Conservation (phyloP, 1,140 invertebrate genomes). For the Propsilocerus akamusi region DNA sequence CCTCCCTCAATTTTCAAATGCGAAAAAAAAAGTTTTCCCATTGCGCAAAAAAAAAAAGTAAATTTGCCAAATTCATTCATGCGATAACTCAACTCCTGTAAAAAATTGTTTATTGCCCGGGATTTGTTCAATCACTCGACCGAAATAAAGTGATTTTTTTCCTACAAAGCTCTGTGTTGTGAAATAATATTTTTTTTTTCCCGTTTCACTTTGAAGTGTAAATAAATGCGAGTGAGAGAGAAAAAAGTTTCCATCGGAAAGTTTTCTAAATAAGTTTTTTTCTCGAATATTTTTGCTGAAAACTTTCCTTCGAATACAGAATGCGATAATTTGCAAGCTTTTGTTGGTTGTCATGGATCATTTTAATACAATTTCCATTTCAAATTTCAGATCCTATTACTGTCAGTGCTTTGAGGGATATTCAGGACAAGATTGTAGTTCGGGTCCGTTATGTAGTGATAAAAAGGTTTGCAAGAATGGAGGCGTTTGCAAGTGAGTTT, state of each 20-base stretch:
- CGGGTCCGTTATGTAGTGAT: slow-evolving; percentile 47
- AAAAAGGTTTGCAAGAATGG: slow-evolving; percentile 51
- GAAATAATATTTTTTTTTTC: no score
- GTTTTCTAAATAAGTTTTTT: slow-evolving; percentile 11
- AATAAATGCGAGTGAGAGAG: no score
- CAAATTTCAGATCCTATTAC: slow-evolving; percentile 36
- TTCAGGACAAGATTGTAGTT: slow-evolving; percentile 45
- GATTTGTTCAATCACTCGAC: no score
- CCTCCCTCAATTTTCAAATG: no score
- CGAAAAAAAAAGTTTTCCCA: not conserved
- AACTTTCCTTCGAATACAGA: not conserved
- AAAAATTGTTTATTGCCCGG: no score
- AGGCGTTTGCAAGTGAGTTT: slow-evolving; percentile 53
- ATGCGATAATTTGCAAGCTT: slow-evolving; percentile 9
- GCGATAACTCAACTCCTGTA: no score
- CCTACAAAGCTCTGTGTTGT: not conserved
- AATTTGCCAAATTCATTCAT: no score
- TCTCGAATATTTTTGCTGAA: not conserved
- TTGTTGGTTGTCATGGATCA: slow-evolving; percentile 4
- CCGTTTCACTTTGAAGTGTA: no score
- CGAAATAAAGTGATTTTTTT: no score
- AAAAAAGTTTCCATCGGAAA: slow-evolving; percentile 4
- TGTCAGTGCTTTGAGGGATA: slow-evolving; percentile 59
- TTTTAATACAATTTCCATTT: slow-evolving; percentile 14
- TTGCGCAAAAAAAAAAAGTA: not conserved